Evolutionary conservation across 30 jellyfish, hydroid and myxozoan species (phyloP).

Genomic region (Pelagia noctiluca): DNA sequence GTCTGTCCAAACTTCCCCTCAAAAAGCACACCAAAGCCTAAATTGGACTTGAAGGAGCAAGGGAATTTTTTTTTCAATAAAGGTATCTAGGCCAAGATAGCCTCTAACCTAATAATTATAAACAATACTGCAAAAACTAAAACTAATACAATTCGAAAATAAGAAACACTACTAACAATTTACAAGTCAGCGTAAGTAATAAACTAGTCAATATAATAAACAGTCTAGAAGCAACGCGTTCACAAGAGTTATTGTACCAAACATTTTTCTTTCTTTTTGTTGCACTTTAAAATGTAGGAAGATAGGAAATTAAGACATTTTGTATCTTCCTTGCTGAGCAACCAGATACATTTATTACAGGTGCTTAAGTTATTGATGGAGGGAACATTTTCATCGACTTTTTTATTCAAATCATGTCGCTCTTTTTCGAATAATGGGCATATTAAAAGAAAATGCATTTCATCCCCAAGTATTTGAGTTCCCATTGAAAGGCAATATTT

Average conservation of each 20-base stretch:
- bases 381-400: neutral
- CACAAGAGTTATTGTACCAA: neutral
- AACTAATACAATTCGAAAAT: neutral
- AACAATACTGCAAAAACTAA: neutral
- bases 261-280: neutral
- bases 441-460: neutral
- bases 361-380: neutral
- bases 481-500: neutral
- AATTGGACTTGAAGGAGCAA: no score
- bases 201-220: neutral
- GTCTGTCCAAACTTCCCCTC: no score
- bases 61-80: no score
- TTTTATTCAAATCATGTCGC: neutral
- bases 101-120: neutral
- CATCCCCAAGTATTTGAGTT: neutral
- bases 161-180: no score
- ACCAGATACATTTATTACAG: neutral
- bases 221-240: neutral
- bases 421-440: neutral
- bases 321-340: neutral
- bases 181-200: neutral
- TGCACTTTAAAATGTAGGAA: neutral
- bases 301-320: neutral
- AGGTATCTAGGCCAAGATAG: conserved; percentile 1
- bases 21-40: no score